Evolutionary conservation across 2,113 vertebrate species (phyloP).

Genomic region (Dasyurus viverrinus): DNA sequence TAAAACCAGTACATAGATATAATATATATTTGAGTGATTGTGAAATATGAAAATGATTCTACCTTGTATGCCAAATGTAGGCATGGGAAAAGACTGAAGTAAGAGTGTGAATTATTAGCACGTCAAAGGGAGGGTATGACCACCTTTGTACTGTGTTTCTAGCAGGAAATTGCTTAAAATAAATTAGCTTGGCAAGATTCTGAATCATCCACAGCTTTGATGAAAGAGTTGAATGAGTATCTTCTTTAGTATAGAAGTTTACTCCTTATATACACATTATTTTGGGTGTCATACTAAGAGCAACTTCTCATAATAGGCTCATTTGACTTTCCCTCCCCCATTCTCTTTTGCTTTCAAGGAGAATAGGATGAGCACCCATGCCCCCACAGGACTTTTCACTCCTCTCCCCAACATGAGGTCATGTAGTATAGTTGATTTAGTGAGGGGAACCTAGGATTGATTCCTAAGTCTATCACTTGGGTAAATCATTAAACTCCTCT

Average conservation of each 20-base stretch:
- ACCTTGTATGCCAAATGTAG: slow-evolving; percentile 44
- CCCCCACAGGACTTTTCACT: neutral
- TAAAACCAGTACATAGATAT: slow-evolving; percentile 13
- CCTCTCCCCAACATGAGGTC: neutral
- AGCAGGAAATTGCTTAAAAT: slow-evolving; percentile 70
- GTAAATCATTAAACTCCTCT: neutral
- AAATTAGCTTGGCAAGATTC: slow-evolving; percentile 69
- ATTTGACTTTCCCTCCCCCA: slow-evolving; percentile 5
- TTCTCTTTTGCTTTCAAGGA: neutral
- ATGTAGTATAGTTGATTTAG: neutral
- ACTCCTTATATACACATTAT: slow-evolving; percentile 25
- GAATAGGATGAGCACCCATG: neutral
- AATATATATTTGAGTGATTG: slow-evolving; percentile 56
- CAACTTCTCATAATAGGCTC: slow-evolving; percentile 9
- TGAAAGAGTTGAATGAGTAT: slow-evolving; percentile 57
- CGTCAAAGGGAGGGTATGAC: slow-evolving; percentile 55
- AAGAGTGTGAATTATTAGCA: slow-evolving; percentile 53
- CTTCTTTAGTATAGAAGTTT: slow-evolving; percentile 15
- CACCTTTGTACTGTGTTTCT: slow-evolving; percentile 57
- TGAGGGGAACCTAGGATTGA: neutral
- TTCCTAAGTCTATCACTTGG: neutral
- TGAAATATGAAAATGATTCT: slow-evolving; percentile 61
- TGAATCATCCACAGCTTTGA: slow-evolving; percentile 46
- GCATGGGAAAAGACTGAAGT: slow-evolving; percentile 37
- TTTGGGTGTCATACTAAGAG: neutral